Conservation (phyloP, 30 jellyfish, hydroid and myxozoan species). For the Catostylus mosaicus region DNA sequence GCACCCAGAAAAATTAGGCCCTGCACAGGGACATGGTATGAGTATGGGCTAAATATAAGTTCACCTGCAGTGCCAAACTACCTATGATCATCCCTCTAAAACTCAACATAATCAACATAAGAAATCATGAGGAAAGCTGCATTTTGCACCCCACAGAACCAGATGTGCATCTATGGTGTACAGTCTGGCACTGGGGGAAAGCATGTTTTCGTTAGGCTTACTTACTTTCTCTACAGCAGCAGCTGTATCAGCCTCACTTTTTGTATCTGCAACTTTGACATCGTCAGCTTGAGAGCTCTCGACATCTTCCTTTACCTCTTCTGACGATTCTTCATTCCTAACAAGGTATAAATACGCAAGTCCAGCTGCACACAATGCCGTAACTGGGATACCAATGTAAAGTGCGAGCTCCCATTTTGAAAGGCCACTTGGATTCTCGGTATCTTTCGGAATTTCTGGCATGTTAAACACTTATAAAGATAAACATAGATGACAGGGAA, state of each 20-base stretch:
- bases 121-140: no score
- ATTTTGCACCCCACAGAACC: no score
- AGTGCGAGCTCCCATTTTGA: constrained; percentile 85
- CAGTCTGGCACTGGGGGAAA: no score
- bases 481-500: no score
- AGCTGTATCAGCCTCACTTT: constrained; percentile 11
- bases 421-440: constrained; percentile 65
- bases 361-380: constrained; percentile 94
- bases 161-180: no score
- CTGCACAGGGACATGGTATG: no score
- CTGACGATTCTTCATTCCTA: neutral
- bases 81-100: no score
- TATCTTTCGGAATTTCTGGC: constrained; percentile 57
- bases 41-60: no score
- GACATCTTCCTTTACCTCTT: constrained; percentile 20
- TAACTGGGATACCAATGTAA: constrained; percentile 92
- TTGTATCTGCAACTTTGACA: neutral
- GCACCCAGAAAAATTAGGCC: no score
- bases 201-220: no score
- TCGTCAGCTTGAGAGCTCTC: neutral
- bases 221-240: constrained; percentile 21
- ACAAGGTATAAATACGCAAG: constrained; percentile 57
- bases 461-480: neutral
- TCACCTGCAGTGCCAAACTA: no score
- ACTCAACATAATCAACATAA: no score